Percentiles rank a stretch among this genome's conserved stretches.
These are phyloP conservation scores for Vidua macroura DNA, from an alignment of 2,113 vertebrate genomes.

Conservation along the genomic window DNA sequence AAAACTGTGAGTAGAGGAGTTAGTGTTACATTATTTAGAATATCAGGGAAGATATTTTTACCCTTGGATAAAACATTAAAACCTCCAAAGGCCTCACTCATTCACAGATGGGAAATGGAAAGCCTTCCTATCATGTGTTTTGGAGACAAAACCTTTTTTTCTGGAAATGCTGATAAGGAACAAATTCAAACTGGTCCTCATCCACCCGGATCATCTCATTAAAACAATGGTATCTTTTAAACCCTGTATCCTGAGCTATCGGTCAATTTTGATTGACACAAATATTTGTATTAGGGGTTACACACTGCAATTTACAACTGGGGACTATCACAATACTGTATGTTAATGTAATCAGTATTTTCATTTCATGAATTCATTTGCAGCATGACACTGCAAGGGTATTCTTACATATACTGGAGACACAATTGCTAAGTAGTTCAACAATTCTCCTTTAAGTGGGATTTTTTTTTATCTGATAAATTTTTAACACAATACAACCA, in stretches of 20 bases:
- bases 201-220: conserved; percentile 25
- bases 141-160: conserved; percentile 56
- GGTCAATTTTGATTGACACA: conserved; percentile 70
- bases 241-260: conserved; percentile 30
- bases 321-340: conserved; percentile 65
- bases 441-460: conserved; percentile 56
- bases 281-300: conserved; percentile 72
- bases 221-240: conserved; percentile 61
- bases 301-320: conserved; percentile 62
- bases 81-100: conserved; percentile 20
- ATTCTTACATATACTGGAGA: conserved; percentile 49
- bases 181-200: conserved; percentile 54
- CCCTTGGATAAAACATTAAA: conserved; percentile 29
- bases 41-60: conserved; percentile 25
- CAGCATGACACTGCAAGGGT: conserved; percentile 62
- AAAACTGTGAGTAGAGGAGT: not conserved
- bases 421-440: conserved; percentile 54
- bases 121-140: conserved; percentile 35
- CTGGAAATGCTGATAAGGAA: conserved; percentile 63
- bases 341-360: conserved; percentile 73
- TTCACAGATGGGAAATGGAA: conserved; percentile 40
- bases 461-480: conserved; percentile 44
- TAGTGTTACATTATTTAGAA: not conserved
- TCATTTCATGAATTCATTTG: conserved; percentile 66
- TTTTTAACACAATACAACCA: conserved; percentile 55